Percentiles rank a stretch among this genome's conserved stretches.
These are phyloP conservation scores for Chiloscyllium punctatum DNA, from an alignment of 2,797 vertebrate genomes.

Conservation along the genomic window DNA sequence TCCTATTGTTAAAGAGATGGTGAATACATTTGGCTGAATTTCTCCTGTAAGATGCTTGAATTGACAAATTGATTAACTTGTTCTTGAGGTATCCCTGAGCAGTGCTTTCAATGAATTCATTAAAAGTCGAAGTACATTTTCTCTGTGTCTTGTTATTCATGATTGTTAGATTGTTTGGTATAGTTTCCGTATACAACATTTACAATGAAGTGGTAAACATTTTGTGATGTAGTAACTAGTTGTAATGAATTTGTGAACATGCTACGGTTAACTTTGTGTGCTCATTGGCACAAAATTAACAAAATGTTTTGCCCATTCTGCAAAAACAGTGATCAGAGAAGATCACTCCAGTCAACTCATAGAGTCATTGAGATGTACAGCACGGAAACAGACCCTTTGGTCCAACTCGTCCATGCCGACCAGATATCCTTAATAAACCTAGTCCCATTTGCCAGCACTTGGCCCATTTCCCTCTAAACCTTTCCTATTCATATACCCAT, in stretches of 20 bases:
- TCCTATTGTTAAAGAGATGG: not conserved
- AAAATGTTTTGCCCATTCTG: not conserved
- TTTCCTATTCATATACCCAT: too few relatives aligned
- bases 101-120: not conserved
- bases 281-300: not conserved
- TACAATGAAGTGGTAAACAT: not conserved
- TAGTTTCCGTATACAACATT: not conserved
- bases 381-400: too few relatives aligned
- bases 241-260: not conserved
- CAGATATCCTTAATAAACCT: too few relatives aligned
- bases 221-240: not conserved
- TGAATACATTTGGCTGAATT: not conserved
- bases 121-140: not conserved
- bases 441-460: too few relatives aligned
- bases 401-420: too few relatives aligned
- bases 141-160: not conserved
- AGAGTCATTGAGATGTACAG: too few relatives aligned
- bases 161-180: not conserved
- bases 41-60: not conserved
- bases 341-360: not conserved
- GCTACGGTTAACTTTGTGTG: not conserved
- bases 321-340: not conserved
- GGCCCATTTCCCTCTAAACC: too few relatives aligned
- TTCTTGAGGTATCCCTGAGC: not conserved
- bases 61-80: not conserved